Evolutionary conservation across 2,888 invertebrate species (phyloP).

Genomic region (Auanema freiburgensis): DNA sequence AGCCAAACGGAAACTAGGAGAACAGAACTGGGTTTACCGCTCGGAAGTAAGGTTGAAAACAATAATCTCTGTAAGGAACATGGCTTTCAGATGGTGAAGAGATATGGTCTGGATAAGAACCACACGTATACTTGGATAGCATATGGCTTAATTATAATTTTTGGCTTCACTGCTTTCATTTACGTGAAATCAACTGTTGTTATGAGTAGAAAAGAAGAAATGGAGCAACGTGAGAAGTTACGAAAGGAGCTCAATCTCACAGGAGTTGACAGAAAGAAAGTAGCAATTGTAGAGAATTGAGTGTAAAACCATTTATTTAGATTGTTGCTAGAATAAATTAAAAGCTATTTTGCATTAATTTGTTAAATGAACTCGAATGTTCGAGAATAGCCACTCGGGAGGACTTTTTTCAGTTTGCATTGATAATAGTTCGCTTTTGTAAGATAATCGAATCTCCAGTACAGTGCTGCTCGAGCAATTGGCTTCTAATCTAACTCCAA

Average conservation of each 20-base stretch:
- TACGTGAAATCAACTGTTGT: constrained; percentile 49
- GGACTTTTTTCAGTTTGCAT: not conserved
- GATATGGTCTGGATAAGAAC: constrained; percentile 45
- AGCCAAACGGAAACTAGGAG: constrained; percentile 39
- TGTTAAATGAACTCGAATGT: constrained; percentile 9
- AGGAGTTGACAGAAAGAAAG: constrained; percentile 44
- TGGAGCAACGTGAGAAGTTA: constrained; percentile 46
- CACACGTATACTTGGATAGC: constrained; percentile 53
- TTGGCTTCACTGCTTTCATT: constrained; percentile 55
- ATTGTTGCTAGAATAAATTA: constrained; percentile 7
- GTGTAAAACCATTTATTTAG: not conserved
- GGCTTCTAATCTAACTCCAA: constrained; percentile 40
- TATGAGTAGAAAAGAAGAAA: constrained; percentile 50
- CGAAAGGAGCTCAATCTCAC: constrained; percentile 38
- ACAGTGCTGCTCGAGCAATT: constrained; percentile 9
- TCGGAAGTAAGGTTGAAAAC: constrained; percentile 39
- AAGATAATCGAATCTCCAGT: constrained; percentile 29
- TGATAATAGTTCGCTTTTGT: constrained; percentile 16
- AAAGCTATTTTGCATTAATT: not conserved
- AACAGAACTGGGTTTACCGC: constrained; percentile 52
- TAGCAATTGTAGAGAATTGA: constrained; percentile 37
- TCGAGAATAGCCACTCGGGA: constrained; percentile 10
- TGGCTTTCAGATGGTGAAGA: constrained; percentile 41
- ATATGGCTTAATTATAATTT: constrained; percentile 45
- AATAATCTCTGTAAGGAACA: not conserved